phyloP scores from a whole-genome alignment of 2,888 invertebrate genomes.

The Celastrina argiolus region DNA sequence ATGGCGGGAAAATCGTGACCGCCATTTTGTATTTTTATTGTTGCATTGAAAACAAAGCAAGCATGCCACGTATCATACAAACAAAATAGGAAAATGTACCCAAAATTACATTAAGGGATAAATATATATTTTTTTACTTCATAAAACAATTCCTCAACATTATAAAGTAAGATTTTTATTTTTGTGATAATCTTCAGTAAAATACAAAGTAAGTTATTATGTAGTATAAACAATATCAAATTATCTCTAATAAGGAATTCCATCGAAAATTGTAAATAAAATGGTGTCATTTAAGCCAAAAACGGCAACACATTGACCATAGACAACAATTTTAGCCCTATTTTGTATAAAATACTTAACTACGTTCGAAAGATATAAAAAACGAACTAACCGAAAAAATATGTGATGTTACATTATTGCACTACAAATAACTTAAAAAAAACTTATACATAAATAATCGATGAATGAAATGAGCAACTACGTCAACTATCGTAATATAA shows the following conservation, averaged over 20 bases:
- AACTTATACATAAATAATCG: constrained; percentile 56
- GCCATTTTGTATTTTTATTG: neutral
- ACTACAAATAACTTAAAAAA: constrained; percentile 35
- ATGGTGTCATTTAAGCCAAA: constrained; percentile 12
- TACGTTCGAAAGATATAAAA: constrained; percentile 25
- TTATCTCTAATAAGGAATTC: neutral
- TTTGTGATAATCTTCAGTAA: neutral
- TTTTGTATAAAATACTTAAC: constrained; percentile 23
- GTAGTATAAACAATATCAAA: neutral
- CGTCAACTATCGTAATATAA: constrained; percentile 21
- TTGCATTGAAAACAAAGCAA: neutral
- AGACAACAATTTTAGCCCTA: constrained; percentile 21
- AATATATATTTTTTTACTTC: neutral
- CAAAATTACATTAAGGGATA: neutral
- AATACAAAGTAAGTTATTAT: neutral
- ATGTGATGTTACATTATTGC: constrained; percentile 40
- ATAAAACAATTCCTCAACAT: no score
- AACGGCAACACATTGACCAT: constrained; percentile 16
- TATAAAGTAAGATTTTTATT: no score
- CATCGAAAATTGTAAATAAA: constrained; percentile 21
- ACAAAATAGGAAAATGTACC: neutral
- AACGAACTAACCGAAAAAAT: constrained; percentile 14
- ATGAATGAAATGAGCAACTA: constrained; percentile 60
- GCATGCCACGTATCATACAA: neutral
- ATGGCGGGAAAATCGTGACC: neutral